Conservation (phyloP, 2,888 invertebrate genomes). For the Sceliomorpha sp. region DNA sequence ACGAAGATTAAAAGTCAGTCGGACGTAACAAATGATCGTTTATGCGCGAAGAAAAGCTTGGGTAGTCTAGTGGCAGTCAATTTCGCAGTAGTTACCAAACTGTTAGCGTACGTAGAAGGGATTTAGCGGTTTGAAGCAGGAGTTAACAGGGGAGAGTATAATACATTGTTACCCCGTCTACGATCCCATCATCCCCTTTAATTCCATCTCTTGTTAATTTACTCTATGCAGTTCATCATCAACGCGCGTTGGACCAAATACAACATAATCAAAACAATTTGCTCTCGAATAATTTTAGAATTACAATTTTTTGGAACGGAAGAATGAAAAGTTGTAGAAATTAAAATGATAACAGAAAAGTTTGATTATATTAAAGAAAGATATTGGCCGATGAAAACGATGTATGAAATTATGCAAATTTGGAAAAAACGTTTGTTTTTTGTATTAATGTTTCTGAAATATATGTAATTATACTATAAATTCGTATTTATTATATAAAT, state of each 20-base stretch:
- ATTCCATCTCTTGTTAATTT: constrained; percentile 63
- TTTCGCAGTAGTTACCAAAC: constrained; percentile 78
- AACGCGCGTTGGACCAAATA: constrained; percentile 27
- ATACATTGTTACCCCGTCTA: constrained; percentile 78
- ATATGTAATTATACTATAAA: too few relatives aligned
- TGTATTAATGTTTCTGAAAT: too few relatives aligned
- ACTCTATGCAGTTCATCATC: constrained; percentile 50
- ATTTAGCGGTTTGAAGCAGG: constrained; percentile 73
- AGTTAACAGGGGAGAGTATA: constrained; percentile 70
- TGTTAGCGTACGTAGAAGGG: constrained; percentile 72
- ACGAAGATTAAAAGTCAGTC: constrained; percentile 17
- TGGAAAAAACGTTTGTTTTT: too few relatives aligned
- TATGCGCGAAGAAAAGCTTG: constrained; percentile 56
- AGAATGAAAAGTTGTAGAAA: too few relatives aligned
- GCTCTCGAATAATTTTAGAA: neutral
- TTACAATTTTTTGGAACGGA: neutral
- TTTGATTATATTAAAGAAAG: too few relatives aligned
- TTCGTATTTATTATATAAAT: too few relatives aligned
- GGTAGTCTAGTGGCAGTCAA: constrained; percentile 62
- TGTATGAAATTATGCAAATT: too few relatives aligned
- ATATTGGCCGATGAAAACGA: too few relatives aligned
- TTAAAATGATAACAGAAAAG: too few relatives aligned
- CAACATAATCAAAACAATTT: constrained; percentile 39
- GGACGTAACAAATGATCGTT: constrained; percentile 52
- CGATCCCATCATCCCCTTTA: constrained; percentile 58